Evolutionary conservation across 35 echinoderm and acorn worm species (phyloP).

Genomic region (Ophiothrix spiculata): DNA sequence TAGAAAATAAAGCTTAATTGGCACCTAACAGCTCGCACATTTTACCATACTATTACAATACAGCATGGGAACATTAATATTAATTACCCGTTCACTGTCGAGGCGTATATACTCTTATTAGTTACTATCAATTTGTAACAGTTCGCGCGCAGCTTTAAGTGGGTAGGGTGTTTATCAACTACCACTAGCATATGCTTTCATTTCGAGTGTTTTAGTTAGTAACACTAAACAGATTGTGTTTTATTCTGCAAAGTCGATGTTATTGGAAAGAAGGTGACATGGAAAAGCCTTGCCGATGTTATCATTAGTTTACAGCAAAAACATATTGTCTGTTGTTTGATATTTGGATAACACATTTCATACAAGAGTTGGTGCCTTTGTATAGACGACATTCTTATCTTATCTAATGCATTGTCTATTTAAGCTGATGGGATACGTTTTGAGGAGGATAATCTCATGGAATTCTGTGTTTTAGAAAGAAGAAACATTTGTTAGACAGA

Average conservation of each 20-base stretch:
- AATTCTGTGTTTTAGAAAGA: too few relatives aligned
- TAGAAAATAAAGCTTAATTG: background rate
- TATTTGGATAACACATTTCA: background rate
- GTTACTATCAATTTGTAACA: slow-evolving; percentile 8
- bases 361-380: background rate
- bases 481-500: too few relatives aligned
- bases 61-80: background rate
- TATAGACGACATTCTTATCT: too few relatives aligned
- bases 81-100: background rate
- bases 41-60: background rate
- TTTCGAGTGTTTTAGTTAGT: slow-evolving; percentile 1
- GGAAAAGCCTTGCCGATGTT: background rate
- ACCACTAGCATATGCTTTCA: background rate
- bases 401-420: too few relatives aligned
- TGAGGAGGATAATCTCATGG: too few relatives aligned
- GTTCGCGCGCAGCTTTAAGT: background rate
- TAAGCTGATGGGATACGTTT: too few relatives aligned
- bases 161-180: background rate
- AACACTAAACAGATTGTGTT: background rate
- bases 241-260: background rate
- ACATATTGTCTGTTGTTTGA: background rate
- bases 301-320: background rate
- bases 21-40: background rate
- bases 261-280: background rate
- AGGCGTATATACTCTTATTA: background rate